Evolutionary conservation across 2,113 vertebrate species (phyloP).

Genomic region (Alaudala cheleensis): DNA sequence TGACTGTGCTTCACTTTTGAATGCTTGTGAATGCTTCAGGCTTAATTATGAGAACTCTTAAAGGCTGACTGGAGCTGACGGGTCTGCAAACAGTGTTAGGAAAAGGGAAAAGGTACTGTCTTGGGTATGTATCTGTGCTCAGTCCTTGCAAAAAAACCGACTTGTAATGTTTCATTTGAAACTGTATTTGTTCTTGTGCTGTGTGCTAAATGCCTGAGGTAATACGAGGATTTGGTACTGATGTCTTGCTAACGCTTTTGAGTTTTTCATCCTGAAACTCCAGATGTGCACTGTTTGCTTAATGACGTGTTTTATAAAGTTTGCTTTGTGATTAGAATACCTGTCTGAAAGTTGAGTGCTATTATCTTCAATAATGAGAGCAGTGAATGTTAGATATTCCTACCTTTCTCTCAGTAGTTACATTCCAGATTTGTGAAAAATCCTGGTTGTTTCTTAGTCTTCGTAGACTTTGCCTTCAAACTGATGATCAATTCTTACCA

Average conservation of each 20-base stretch:
- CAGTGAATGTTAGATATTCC: neutral
- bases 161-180: neutral
- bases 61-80: neutral
- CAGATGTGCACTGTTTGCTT: neutral
- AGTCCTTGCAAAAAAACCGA: neutral
- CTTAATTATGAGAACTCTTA: neutral
- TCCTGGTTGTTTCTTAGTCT: neutral
- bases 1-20: constrained; percentile 12
- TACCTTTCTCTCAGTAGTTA: constrained; percentile 22
- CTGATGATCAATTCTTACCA: neutral
- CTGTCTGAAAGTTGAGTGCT: neutral
- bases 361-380: constrained; percentile 28
- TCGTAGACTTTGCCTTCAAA: neutral
- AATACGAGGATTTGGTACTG: neutral
- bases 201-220: neutral
- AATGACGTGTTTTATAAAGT: neutral
- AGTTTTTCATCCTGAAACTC: neutral
- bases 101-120: neutral
- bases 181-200: neutral
- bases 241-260: neutral
- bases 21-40: neutral
- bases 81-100: neutral
- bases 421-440: neutral
- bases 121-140: neutral
- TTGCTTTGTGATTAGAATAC: neutral